Evolutionary conservation across 2,888 invertebrate genomes (phyloP).

Genomic region (Drosophila hamatofila): DNA sequence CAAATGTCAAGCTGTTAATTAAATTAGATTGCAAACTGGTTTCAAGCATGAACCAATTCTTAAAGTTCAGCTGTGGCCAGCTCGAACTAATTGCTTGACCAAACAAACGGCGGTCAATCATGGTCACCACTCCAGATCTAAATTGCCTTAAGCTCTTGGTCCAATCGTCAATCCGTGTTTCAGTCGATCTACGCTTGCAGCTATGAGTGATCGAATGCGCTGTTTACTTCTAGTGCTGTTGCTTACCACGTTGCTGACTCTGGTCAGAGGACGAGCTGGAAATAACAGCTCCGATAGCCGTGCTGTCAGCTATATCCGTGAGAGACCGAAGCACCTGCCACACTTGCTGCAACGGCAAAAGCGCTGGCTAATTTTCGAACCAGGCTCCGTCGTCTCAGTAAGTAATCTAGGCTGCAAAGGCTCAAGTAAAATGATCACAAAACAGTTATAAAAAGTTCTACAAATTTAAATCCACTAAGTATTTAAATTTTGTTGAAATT

Average conservation of each 20-base stretch:
- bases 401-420: slow-evolving; percentile 25
- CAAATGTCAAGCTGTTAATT: slow-evolving; percentile 72
- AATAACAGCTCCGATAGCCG: slow-evolving; percentile 22
- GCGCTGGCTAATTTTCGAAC: slow-evolving; percentile 81
- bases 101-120: slow-evolving; percentile 55
- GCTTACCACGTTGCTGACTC: slow-evolving; percentile 18
- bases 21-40: slow-evolving; percentile 58
- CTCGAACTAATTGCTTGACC: slow-evolving; percentile 44
- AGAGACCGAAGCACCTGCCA: slow-evolving; percentile 32
- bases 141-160: slow-evolving; percentile 40
- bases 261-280: slow-evolving; percentile 14
- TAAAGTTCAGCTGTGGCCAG: neutral
- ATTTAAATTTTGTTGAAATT: no score
- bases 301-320: slow-evolving; percentile 52
- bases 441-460: no score
- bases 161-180: slow-evolving; percentile 18
- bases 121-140: slow-evolving; percentile 15
- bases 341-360: slow-evolving; percentile 67
- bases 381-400: slow-evolving; percentile 77
- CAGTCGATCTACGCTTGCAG: slow-evolving; percentile 39
- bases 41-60: slow-evolving; percentile 48
- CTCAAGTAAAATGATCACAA: no score
- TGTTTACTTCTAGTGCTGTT: slow-evolving; percentile 18
- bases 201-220: slow-evolving; percentile 43
- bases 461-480: no score